Evolutionary conservation across 2,888 invertebrate species (phyloP), one percentile per base, ranked within the genome.

Genomic region (Polyploca ridens): DNA sequence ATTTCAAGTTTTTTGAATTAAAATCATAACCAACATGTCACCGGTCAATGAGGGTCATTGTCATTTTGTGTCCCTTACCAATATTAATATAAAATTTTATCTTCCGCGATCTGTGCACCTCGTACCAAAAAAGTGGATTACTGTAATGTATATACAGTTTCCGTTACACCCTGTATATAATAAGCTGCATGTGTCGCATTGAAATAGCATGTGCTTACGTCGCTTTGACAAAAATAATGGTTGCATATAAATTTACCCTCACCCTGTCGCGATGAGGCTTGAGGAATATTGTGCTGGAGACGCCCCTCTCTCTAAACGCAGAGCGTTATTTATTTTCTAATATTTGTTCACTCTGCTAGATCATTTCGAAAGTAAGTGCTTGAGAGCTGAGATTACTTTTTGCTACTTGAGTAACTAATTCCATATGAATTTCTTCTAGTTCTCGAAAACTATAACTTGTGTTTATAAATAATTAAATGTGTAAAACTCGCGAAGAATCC

Each of bases 291-390:
- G 72, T 71, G 70, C 66, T 65, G 70, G 67, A 68, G 66, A 71
- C 65, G 73, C 69, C 70, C 64, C 64, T 68, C 69, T 69, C 72
- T 67, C 71, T 74, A 76, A 71, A 82, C 75, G 82, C 81, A 85
- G 3, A 41, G 82, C 84, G 75, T 85, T 88, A 85, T 87, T 87
- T 86, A 86, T 87, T 82, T 78, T 75, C 80, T 84, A 86, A 86
- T 86, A 88, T 87, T 85, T 86, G 85, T 86, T 86, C 82, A 77
- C 81, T 78, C 70, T 72, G 71, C 73, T 70, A 75, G 74, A 85
- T 83, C 80, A 81, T 78, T 78, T 70, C 65, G 70, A 72, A 73
- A 27, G 27, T 67, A 74, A 68, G 72, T 70, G 72, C 69, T 71
- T 68, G 69, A 65, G 66, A 67, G 72, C 66, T 68, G 69, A 66